Evolutionary conservation across 2,797 vertebrate genomes (phyloP).

Genomic region (Hypotaenidia okinawae): DNA sequence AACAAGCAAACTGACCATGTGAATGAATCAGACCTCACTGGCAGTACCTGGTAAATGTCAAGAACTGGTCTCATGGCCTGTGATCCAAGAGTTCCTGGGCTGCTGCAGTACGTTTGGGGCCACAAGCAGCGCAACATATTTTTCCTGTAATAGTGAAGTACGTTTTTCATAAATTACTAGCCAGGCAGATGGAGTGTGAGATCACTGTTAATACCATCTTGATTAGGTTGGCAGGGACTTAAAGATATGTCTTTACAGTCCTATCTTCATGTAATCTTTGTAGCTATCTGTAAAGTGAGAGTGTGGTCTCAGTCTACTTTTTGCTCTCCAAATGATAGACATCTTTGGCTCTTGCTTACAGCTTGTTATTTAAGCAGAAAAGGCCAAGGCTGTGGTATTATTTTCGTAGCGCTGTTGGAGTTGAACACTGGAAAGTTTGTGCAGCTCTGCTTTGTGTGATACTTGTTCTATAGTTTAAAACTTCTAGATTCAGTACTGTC

Average conservation of each 20-base stretch:
- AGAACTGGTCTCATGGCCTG: not conserved
- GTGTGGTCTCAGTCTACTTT: slow-evolving; percentile 58
- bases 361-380: slow-evolving; percentile 67
- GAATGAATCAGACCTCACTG: slow-evolving; percentile 22
- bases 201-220: slow-evolving; percentile 75
- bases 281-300: slow-evolving; percentile 69
- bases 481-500: not conserved
- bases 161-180: slow-evolving; percentile 68
- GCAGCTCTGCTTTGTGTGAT: not conserved
- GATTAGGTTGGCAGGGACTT: slow-evolving; percentile 73
- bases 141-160: slow-evolving; percentile 68
- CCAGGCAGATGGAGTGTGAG: slow-evolving; percentile 74
- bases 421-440: slow-evolving; percentile 7
- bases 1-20: not conserved
- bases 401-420: not conserved
- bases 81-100: slow-evolving; percentile 54
- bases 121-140: slow-evolving; percentile 64
- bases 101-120: slow-evolving; percentile 60
- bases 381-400: slow-evolving; percentile 56
- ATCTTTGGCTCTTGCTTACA: slow-evolving; percentile 63
- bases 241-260: slow-evolving; percentile 69
- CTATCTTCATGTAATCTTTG: slow-evolving; percentile 71
- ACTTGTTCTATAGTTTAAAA: slow-evolving; percentile 6
- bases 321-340: slow-evolving; percentile 67
- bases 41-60: slow-evolving; percentile 60